Evolutionary conservation across 2,113 vertebrate species (phyloP).

Genomic region (Gavialis gangeticus): DNA sequence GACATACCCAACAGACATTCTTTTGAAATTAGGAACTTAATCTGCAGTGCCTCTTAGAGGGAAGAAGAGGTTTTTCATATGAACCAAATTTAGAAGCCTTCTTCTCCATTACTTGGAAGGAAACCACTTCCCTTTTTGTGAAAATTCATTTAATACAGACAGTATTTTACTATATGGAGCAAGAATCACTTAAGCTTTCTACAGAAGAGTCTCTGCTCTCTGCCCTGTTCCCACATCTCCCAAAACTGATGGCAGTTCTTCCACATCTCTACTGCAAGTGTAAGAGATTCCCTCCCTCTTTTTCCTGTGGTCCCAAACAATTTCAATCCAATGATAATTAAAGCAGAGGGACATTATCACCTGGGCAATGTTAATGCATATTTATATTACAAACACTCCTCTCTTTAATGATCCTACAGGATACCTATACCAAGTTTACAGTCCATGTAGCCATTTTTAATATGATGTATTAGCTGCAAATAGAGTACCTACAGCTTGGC

Average conservation of each 20-base stretch:
- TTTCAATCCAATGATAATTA: not conserved
- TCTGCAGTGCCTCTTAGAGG: slow-evolving; percentile 9
- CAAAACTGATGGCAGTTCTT: no score
- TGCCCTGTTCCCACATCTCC: no score
- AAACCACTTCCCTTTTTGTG: not conserved
- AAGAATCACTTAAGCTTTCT: not conserved
- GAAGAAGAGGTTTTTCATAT: not conserved
- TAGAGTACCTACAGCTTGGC: slow-evolving; percentile 38
- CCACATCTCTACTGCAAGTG: no score
- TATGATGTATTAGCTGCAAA: not conserved
- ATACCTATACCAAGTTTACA: slow-evolving; percentile 4
- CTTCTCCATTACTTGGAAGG: not conserved
- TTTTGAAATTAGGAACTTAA: slow-evolving; percentile 27
- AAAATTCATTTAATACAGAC: not conserved
- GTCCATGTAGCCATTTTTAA: fast-evolving
- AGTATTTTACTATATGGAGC: not conserved
- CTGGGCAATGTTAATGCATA: not conserved
- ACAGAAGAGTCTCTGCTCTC: no score
- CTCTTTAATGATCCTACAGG: slow-evolving; percentile 6
- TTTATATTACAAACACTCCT: not conserved
- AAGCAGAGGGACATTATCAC: not conserved
- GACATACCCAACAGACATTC: slow-evolving; percentile 2
- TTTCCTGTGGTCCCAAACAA: no score
- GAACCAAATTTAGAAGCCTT: not conserved
- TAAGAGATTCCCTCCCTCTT: not conserved